Conservation (phyloP, 2,113 vertebrate species). For the Uropsilus gracilis region DNA sequence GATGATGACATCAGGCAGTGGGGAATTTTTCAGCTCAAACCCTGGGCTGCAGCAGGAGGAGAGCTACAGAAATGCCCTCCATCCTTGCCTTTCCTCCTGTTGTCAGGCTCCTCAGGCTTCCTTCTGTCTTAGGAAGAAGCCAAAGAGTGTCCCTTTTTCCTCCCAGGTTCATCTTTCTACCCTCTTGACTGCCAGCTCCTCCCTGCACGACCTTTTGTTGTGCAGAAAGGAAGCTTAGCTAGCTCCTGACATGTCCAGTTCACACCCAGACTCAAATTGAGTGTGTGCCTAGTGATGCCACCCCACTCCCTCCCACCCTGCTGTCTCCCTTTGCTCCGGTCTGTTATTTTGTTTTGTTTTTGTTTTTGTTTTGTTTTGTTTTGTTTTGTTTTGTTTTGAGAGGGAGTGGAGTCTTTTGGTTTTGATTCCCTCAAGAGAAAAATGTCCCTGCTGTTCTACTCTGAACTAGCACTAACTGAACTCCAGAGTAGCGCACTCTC, state of each 20-base stretch:
- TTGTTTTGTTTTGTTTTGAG: background rate
- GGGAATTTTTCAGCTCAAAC: background rate
- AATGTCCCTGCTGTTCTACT: background rate
- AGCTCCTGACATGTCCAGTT: slow-evolving; percentile 28
- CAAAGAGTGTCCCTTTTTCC: background rate
- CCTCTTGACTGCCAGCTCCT: slow-evolving; percentile 14
- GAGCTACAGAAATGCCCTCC: background rate
- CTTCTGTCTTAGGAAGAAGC: background rate
- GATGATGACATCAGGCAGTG: background rate
- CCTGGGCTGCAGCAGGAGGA: slow-evolving; percentile 32
- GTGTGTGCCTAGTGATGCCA: background rate
- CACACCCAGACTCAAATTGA: slow-evolving; percentile 45
- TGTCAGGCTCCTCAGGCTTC: background rate
- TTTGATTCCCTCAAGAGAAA: slow-evolving; percentile 24
- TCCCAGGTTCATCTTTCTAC: background rate
- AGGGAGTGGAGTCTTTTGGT: background rate
- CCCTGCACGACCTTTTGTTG: background rate
- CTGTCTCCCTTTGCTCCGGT: slow-evolving; percentile 2
- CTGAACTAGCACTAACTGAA: background rate
- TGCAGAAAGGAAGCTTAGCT: slow-evolving; percentile 35
- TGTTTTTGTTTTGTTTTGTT: background rate
- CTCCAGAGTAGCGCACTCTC: background rate
- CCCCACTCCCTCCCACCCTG: too few relatives aligned
- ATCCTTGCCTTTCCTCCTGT: background rate
- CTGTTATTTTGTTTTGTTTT: slow-evolving; percentile 28